Percentiles rank a stretch among this genome's conserved stretches.
phyloP scores from a whole-genome alignment of 2,888 invertebrate genomes.

The Temnothorax unifasciatus region DNA sequence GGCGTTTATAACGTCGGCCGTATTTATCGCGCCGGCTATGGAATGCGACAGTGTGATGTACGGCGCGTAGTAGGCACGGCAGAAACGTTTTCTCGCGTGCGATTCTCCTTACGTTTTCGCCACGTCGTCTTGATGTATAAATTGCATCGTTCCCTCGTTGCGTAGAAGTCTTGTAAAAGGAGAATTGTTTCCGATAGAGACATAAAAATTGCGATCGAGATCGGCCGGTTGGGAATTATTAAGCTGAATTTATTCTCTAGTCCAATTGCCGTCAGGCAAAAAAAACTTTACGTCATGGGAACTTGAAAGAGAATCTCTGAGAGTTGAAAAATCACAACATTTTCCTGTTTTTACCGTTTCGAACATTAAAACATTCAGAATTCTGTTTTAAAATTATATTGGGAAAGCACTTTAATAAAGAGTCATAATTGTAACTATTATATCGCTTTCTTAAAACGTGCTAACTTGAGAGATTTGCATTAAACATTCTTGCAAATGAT shows the following conservation, averaged over 20 bases:
- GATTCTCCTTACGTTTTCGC: slow-evolving; percentile 37
- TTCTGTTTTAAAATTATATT: not conserved
- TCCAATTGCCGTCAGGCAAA: not conserved
- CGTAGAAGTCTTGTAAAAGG: not conserved
- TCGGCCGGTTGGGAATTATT: slow-evolving; percentile 1
- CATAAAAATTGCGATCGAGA: slow-evolving; percentile 4
- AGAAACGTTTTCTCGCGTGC: slow-evolving; percentile 50
- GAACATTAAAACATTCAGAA: not conserved
- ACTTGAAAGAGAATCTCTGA: not conserved
- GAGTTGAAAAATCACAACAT: not conserved
- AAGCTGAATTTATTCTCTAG: not conserved
- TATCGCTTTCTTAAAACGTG: not conserved
- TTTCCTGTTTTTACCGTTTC: not conserved
- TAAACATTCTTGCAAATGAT: not conserved
- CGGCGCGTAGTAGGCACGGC: slow-evolving; percentile 49
- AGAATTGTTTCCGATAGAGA: slow-evolving; percentile 7
- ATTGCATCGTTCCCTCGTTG: slow-evolving; percentile 23
- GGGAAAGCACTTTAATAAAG: not conserved
- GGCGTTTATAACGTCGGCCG: slow-evolving; percentile 51
- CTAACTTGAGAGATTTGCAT: not conserved
- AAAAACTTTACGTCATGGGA: not conserved
- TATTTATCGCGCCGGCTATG: slow-evolving; percentile 60
- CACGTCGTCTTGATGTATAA: slow-evolving; percentile 38
- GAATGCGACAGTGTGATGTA: slow-evolving; percentile 60
- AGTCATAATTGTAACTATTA: not conserved